Evolutionary conservation across 2,888 invertebrate species (phyloP), one percentile per base, ranked within the genome.

Genomic region (Acrobeloides nanus): DNA sequence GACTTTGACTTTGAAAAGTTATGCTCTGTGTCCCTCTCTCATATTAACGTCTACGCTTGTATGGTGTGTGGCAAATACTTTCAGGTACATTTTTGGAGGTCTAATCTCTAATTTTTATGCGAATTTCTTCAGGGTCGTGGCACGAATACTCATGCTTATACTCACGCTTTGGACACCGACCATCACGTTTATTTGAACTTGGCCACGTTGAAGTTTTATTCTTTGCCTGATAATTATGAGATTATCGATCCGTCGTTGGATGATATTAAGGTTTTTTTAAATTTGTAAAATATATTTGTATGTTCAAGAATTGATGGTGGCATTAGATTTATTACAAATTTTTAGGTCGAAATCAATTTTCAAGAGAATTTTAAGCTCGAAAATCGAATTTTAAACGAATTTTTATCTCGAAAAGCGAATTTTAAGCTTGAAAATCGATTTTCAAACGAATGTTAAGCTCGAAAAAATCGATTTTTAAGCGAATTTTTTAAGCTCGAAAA

Each of bases 1-100:
- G 97, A 99, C 77, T 99, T 99, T 79, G 97, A 99, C 78, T 99
- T 99, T 79, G 97, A 99, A 77, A 99, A 99, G 75, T 77, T 99
- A 21, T 99, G 97, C 75, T 95, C 95, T 0, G 86, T 99, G 29
- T 95, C 95, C 0, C 76, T 99, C 54, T 95, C 95, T 0, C 84
- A 97, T 70, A 90, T 97, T 64, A 99, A 99, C 80, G 95, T 97
- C 26, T 99, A 99, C 75, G 97, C 97, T 6, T 99, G 97, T 74
- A 81, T 99, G 51, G 89, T 99, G 1, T 99, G 97, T 76, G 97
- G 97, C 18, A 97, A 97, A 77, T 99, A 99, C 75, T 99, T 95
- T 73, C 82, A 82, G 78, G 82, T 61, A 31, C 8, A 34, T 21
- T 23, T 10, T 33, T 6, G 4, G n/a, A 24, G 15, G 33, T 17